Evolutionary conservation across 2,797 vertebrate genomes (phyloP).

Genomic region (Cyclopterus lumpus): DNA sequence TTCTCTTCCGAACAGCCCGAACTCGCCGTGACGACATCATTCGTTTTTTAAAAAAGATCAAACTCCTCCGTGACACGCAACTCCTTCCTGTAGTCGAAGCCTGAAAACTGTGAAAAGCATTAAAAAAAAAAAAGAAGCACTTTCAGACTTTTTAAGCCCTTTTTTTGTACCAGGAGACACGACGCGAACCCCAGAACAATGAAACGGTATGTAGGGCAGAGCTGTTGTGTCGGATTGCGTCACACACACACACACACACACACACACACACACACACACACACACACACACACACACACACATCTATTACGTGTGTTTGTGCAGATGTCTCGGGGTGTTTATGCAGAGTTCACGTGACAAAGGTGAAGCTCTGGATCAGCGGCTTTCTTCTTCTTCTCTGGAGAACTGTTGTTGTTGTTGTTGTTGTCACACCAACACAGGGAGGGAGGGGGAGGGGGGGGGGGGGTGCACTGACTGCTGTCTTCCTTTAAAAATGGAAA

Average conservation of each 20-base stretch:
- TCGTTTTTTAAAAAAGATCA: no score
- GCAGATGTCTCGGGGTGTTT: neutral
- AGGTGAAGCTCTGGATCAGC: neutral
- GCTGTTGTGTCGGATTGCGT: conserved; percentile 44
- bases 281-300: no score
- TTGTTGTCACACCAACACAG: neutral
- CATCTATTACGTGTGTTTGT: neutral
- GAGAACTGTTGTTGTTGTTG: neutral
- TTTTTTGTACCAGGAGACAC: neutral
- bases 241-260: neutral
- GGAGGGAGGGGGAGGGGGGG: no score
- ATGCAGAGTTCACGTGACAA: conserved; percentile 2
- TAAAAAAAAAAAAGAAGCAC: conserved; percentile 25
- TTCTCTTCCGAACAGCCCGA: neutral
- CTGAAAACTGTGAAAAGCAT: neutral
- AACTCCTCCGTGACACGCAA: no score
- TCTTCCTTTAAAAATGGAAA: neutral
- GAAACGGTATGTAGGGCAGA: conserved; percentile 36
- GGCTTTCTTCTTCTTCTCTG: conserved; percentile 2
- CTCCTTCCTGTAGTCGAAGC: neutral
- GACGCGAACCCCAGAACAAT: conserved; percentile 1
- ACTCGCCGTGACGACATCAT: no score
- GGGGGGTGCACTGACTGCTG: neutral
- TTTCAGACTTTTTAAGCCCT: conserved; percentile 1
- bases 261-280: no score